Evolutionary conservation across 2,888 invertebrate genomes (phyloP), one percentile per base, ranked within the genome.

Genomic region (Tuta absoluta): DNA sequence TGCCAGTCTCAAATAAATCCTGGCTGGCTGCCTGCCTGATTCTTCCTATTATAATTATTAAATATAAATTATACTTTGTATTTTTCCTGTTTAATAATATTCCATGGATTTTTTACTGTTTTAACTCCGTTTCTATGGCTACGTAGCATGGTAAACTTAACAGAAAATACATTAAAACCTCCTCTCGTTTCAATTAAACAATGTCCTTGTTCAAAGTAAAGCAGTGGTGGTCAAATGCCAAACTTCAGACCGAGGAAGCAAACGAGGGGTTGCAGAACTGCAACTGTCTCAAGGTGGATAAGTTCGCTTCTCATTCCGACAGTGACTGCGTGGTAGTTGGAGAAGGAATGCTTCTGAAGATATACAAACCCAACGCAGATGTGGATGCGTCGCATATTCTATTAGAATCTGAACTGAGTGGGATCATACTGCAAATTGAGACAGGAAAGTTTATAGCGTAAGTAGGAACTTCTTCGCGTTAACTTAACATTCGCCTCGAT

Each of bases 191-290:
- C 21, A 60, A n/a, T n/a, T n/a, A n/a, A n/a, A 78, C 65, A 69
- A 99, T 99, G 99, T 98, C 98, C 2, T 91, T 99, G 75, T 99
- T 99, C 81, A 98, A 97, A 92, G 94, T 96, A 11, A 94, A 96
- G 77, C 95, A 96, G 75, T 97, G 97, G 95, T 99, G 98, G 98
- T 93, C 95, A 19, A 95, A 95, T 14, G 92, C 93, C 62, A 95
- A 95, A 69, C 73, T 88, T 3, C 91, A 92, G 74, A 82, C 85
- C 75, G 95, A 94, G 19, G 87, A 89, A 58, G 77, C 82, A 41
- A 92, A 90, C 70, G 85, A 87, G 56, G 94, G 94, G 14, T 78
- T 91, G 56, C 93, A 93, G 73, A 95, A 94, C 85, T 94, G 95
- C 70, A 84, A 84, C 65, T 92, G 92, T 77, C 84, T 93, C 56